Conservation (phyloP, 64 coral and sea anemone genomes). For the Actinia tenebrosa region DNA sequence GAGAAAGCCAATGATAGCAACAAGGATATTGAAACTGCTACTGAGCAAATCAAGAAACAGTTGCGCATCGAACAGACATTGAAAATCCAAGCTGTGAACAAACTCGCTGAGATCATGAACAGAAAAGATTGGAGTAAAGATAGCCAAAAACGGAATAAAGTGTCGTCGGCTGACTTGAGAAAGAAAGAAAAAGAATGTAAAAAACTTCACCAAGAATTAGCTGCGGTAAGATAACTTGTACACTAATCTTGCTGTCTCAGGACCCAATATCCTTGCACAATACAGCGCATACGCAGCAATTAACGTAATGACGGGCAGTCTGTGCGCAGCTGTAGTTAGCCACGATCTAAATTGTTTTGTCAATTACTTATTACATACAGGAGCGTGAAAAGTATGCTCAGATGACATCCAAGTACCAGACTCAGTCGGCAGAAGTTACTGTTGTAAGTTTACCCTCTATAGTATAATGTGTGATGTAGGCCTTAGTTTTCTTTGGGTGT, state of each 20-base stretch:
- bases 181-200: constrained; percentile 91
- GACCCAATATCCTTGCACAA: no score
- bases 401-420: constrained; percentile 84
- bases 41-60: constrained; percentile 61
- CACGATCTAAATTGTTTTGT: no score
- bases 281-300: no score
- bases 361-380: constrained; percentile 5
- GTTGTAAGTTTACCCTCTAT: constrained; percentile 43
- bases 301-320: no score
- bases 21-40: constrained; percentile 69
- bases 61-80: constrained; percentile 61
- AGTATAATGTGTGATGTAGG: not conserved
- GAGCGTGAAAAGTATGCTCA: constrained; percentile 94
- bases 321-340: no score
- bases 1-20: constrained; percentile 65
- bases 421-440: constrained; percentile 64
- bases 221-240: constrained; percentile 37
- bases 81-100: constrained; percentile 92
- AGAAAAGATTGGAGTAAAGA: constrained; percentile 81
- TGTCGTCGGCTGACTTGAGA: constrained; percentile 59
- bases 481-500: no score
- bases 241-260: no score
- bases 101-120: constrained; percentile 97
- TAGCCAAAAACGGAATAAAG: constrained; percentile 71
- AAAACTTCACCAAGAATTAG: constrained; percentile 80